Conservation (phyloP, 2,113 vertebrate species). For the Pseudorhombus dupliciocellatus region DNA sequence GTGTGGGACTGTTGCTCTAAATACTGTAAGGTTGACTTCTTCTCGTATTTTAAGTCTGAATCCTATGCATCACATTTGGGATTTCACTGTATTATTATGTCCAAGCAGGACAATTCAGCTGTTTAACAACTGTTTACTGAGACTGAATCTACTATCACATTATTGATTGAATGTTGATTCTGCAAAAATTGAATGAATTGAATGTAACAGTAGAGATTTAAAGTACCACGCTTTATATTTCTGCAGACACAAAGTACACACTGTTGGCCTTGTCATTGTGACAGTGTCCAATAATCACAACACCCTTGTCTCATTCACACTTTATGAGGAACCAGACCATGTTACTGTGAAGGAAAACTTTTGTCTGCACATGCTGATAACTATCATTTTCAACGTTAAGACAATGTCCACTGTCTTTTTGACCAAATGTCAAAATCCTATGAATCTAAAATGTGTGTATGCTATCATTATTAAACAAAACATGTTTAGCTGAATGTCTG, state of each 20-base stretch:
- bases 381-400: conserved; percentile 12
- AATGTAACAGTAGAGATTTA: conserved; percentile 59
- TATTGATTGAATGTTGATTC: conserved; percentile 30
- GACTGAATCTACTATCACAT: conserved; percentile 43
- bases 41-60: conserved; percentile 20
- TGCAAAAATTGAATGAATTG: conserved; percentile 41
- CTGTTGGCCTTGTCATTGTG: conserved; percentile 17
- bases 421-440: conserved; percentile 2
- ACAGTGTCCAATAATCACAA: neutral
- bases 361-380: conserved; percentile 2
- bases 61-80: conserved; percentile 40
- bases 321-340: conserved; percentile 24
- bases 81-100: conserved; percentile 18
- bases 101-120: conserved; percentile 36
- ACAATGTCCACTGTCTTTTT: conserved; percentile 8
- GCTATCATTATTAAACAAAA: neutral
- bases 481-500: conserved; percentile 17
- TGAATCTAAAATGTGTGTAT: conserved; percentile 15
- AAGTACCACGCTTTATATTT: conserved; percentile 51
- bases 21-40: conserved; percentile 9
- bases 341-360: conserved; percentile 44
- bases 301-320: neutral
- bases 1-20: neutral
- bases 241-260: conserved; percentile 14
- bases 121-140: conserved; percentile 38